These are phyloP conservation scores for Gymnoscelis rufifasciata DNA, from an alignment of 2,888 invertebrate genomes.

Conservation along the genomic window DNA sequence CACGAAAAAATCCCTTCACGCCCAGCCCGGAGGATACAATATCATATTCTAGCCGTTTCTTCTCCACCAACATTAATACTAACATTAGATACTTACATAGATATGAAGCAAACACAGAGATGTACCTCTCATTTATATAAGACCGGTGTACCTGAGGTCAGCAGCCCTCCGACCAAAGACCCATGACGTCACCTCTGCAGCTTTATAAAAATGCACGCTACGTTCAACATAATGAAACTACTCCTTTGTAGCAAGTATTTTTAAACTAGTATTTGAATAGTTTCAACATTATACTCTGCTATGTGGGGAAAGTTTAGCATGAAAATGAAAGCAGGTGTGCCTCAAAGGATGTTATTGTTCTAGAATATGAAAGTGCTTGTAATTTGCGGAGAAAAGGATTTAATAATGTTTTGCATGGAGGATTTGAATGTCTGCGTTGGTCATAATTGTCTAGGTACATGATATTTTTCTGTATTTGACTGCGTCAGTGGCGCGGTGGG, in stretches of 20 bases:
- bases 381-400: neutral
- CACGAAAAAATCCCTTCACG: too few relatives aligned
- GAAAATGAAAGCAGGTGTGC: constrained; percentile 18
- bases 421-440: too few relatives aligned
- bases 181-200: constrained; percentile 29
- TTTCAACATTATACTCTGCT: constrained; percentile 10
- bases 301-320: constrained; percentile 22
- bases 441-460: too few relatives aligned
- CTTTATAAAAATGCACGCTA: constrained; percentile 37
- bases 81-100: too few relatives aligned
- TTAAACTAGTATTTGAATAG: constrained; percentile 29
- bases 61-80: too few relatives aligned
- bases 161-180: constrained; percentile 37
- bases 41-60: too few relatives aligned
- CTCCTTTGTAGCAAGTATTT: constrained; percentile 26
- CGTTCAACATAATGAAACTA: constrained; percentile 28
- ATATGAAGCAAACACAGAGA: too few relatives aligned
- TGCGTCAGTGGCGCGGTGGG: too few relatives aligned
- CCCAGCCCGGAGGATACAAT: too few relatives aligned
- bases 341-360: constrained; percentile 7
- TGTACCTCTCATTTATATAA: too few relatives aligned
- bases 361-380: constrained; percentile 1
- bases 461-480: too few relatives aligned
- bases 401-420: too few relatives aligned
- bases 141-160: constrained; percentile 29